These are phyloP conservation scores for Phrynosoma platyrhinos DNA, from an alignment of 2,113 vertebrate species.

Conservation along the genomic window DNA sequence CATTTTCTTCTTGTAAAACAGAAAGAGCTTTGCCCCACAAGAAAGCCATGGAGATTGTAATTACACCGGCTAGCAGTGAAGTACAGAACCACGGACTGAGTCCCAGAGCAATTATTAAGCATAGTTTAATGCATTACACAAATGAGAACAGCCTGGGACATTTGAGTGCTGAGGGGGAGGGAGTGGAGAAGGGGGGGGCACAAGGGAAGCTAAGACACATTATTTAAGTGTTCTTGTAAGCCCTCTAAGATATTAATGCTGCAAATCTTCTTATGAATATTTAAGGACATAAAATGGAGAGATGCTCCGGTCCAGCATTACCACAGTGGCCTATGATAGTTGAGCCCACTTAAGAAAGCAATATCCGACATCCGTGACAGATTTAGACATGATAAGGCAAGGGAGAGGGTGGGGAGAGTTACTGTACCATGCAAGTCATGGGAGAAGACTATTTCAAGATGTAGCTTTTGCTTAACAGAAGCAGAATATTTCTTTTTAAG, in stretches of 20 bases:
- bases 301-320: slow-evolving; percentile 77
- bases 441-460: slow-evolving; percentile 49
- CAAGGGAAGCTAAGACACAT: slow-evolving; percentile 82
- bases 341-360: slow-evolving; percentile 83
- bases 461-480: slow-evolving; percentile 13
- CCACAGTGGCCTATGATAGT: slow-evolving; percentile 79
- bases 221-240: slow-evolving; percentile 99
- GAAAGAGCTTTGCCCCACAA: slow-evolving; percentile 74
- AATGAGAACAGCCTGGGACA: slow-evolving; percentile 88
- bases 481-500: neutral
- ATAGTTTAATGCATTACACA: slow-evolving; percentile 90
- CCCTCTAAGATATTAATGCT: slow-evolving; percentile 99
- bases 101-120: slow-evolving; percentile 88
- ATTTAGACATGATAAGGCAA: slow-evolving; percentile 81
- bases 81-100: slow-evolving; percentile 79
- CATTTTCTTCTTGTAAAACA: slow-evolving; percentile 73
- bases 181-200: slow-evolving; percentile 67
- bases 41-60: slow-evolving; percentile 79
- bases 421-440: slow-evolving; percentile 48
- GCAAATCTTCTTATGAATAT: slow-evolving; percentile 99
- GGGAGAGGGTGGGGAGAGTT: slow-evolving; percentile 57
- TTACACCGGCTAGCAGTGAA: slow-evolving; percentile 77
- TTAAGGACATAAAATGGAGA: slow-evolving; percentile 97
- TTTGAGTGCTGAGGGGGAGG: slow-evolving; percentile 62
- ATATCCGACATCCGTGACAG: slow-evolving; percentile 77